These are phyloP conservation scores for Phorcus lineatus DNA, from an alignment of 2,888 invertebrate species.

Conservation along the genomic window DNA sequence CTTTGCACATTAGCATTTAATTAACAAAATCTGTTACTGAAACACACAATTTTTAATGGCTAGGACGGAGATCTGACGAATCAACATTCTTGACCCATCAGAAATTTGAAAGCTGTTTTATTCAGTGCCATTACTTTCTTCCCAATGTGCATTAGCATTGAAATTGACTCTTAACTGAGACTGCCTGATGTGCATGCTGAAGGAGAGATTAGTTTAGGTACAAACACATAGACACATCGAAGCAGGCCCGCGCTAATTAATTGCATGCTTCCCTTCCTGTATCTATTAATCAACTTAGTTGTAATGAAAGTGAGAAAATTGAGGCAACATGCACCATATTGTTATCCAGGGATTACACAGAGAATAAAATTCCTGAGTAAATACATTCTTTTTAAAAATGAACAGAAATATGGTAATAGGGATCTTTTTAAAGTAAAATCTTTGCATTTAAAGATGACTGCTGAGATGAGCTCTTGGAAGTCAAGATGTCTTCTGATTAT, in stretches of 20 bases:
- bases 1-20: too few species aligned
- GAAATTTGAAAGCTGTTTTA: not conserved
- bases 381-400: too few species aligned
- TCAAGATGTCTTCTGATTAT: too few species aligned
- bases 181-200: not conserved
- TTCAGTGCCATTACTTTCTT: not conserved
- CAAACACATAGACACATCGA: not conserved
- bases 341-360: not conserved
- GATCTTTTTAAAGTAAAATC: too few species aligned
- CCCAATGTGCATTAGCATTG: not conserved
- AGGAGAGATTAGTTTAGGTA: not conserved
- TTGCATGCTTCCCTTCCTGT: not conserved
- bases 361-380: too few species aligned
- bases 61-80: not conserved
- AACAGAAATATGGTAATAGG: too few species aligned
- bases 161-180: constrained; percentile 1
- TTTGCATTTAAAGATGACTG: too few species aligned
- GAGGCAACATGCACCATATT: not conserved
- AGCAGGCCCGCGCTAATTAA: not conserved
- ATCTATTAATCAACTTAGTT: not conserved
- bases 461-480: too few species aligned
- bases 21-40: too few species aligned
- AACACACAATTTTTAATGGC: too few species aligned
- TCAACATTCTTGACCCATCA: not conserved
- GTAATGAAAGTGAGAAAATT: not conserved